Evolutionary conservation across 2,113 vertebrate species (phyloP), one percentile per base, ranked within the genome.

Genomic region (Martes martes): DNA sequence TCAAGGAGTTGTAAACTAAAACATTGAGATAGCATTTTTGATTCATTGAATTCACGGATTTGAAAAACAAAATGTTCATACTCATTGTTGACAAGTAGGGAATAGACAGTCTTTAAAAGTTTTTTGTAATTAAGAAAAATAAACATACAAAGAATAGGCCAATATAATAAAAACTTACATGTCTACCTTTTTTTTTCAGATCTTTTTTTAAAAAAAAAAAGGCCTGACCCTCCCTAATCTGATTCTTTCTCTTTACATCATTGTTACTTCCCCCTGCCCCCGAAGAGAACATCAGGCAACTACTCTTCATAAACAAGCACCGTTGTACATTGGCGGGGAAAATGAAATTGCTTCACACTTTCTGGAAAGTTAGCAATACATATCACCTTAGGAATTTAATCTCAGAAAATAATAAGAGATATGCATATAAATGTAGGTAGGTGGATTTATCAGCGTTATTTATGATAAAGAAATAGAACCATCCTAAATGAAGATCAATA

Each of bases 401-500:
- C 24, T 97, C 42, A 83, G 31, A 94, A 97, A 96, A 88, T 57
- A 81, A 55, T 74, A n/a, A 91, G 76, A 89, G 23, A n/a, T 91
- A 11, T 71, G 0, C 45, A 36, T 95, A 47, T 71, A 95, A 80
- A 74, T 86, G 33, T 83, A 67, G 16, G 14, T 69, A 52, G 26
- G 15, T 42, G 52, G 42, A 45, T 65, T 81, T 96, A 18, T 87
- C 42, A 59, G 13, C 26, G 28, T 89, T 95, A n/a, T 83, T 97
- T 96, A 79, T 74, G 79, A 94, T 81, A 67, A 96, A 93, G 55
- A 88, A 96, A 94, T 94, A n/a, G 39, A 93, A 36, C 39, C 31
- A 76, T 92, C 13, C 11, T 94, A 94, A 94, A 65, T 78, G 28
- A 95, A 88, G 4, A 91, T 71, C 26, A 80, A 18, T 78, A 63